Evolutionary conservation across 2,797 vertebrate genomes (phyloP), one percentile per base, ranked within the genome.

Genomic region (Simalia tracyae): DNA sequence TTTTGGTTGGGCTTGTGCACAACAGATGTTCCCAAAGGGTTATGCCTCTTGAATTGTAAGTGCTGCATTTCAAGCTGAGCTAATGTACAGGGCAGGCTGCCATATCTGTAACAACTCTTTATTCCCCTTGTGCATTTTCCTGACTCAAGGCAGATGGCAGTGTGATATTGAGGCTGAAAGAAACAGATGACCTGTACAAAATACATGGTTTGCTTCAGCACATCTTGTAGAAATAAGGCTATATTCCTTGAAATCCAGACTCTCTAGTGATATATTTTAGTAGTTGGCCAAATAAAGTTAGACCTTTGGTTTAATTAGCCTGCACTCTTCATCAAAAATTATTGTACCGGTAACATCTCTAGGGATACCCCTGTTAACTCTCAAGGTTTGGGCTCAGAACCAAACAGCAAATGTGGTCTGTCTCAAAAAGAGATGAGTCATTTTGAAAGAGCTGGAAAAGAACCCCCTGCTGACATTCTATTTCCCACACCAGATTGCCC

Each of bases 121-220:
- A 28, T 14, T 90, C 7, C 76, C 88, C 28, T n/a, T 11, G 68
- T 12, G 59, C 5, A 1, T 64, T 94, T 90, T 14, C 36, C 11
- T 9, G 22, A 86, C 84, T 87, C 56, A 57, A 93, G 87, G 90
- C 94, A 96, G 94, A 95, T 92, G 96, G 95, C 0, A 1, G 86
- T 2, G 59, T 50, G 87, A 84, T 9, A 92, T 31, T 28, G 0
- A 0, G n/a, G 63, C 92, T 96, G 94, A 54, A 1, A 0, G 0
- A 4, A 94, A 93, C 89, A 95, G 94, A 92, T 66, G 93, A 95
- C 86, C 36, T 0, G 2, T 89, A 92, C 61, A 0, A 8, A 0
- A 6, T 76, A 89, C 10, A 46, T 84, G 84, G 28, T 76, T 88
- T 87, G 68, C 86, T 93, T 85, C 92, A 92, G 89, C 72, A 85